Conservation (phyloP, 2,888 invertebrate genomes). For the Abscondita cerata region DNA sequence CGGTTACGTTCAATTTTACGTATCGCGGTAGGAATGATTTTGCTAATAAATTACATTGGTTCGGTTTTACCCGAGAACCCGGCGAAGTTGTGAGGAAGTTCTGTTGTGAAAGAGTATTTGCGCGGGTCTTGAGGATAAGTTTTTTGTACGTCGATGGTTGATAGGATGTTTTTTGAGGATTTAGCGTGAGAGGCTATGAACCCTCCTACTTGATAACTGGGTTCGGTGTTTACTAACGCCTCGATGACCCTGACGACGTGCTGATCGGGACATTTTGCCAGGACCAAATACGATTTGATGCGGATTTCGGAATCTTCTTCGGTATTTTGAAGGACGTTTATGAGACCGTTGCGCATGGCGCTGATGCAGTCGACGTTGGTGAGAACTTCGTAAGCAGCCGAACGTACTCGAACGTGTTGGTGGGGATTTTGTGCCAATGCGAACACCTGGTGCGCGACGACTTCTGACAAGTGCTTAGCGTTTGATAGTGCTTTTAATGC, state of each 20-base stretch:
- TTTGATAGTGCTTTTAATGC: constrained; percentile 85
- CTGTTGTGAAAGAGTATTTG: constrained; percentile 81
- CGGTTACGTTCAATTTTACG: constrained; percentile 73
- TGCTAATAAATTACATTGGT: constrained; percentile 82
- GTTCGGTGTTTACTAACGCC: constrained; percentile 73
- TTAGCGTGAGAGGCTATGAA: constrained; percentile 83
- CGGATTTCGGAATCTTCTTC: constrained; percentile 86
- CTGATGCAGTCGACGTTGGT: too few relatives aligned
- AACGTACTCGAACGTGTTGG: background rate
- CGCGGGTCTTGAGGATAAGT: constrained; percentile 75
- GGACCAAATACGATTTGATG: constrained; percentile 82
- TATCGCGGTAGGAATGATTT: constrained; percentile 80
- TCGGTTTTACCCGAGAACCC: constrained; percentile 55
- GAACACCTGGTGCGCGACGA: background rate
- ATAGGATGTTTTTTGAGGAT: constrained; percentile 62
- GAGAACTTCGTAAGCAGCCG: background rate
- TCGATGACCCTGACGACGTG: constrained; percentile 75
- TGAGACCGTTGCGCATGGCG: too few relatives aligned
- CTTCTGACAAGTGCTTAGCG: constrained; percentile 64
- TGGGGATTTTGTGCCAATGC: background rate
- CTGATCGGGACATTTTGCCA: constrained; percentile 78
- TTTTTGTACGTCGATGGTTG: constrained; percentile 60
- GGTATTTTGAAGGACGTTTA: constrained; percentile 69
- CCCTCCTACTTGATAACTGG: constrained; percentile 87
- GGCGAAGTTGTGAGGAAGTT: constrained; percentile 75